phyloP scores from a whole-genome alignment of 2,113 vertebrate species.

The Ranitomeya imitator region DNA sequence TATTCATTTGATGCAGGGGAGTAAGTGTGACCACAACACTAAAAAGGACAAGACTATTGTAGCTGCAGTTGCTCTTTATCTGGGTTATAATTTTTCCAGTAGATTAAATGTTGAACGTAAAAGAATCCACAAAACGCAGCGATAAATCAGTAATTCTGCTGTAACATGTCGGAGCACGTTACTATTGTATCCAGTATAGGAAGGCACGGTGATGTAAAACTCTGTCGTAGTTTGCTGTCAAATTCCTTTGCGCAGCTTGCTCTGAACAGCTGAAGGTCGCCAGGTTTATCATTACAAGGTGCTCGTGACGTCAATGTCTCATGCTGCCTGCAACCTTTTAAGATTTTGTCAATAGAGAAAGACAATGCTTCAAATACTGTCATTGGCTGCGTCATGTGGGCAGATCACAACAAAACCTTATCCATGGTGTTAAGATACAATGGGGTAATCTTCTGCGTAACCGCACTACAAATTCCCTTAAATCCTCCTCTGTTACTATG shows the following conservation, averaged over 20 bases:
- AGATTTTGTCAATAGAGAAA: conserved; percentile 53
- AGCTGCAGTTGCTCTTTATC: not conserved
- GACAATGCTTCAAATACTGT: conserved; percentile 54
- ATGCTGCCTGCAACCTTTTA: conserved; percentile 49
- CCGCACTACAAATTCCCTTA: not conserved
- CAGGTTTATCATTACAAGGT: conserved; percentile 56
- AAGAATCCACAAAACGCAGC: not conserved
- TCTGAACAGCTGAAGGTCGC: conserved; percentile 48
- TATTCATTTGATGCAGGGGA: not conserved
- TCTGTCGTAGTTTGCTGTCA: conserved; percentile 50
- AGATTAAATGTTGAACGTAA: not conserved
- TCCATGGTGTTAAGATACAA: conserved; percentile 32
- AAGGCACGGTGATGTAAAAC: conserved; percentile 41
- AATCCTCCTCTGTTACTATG: not conserved
- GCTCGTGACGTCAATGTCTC: conserved; percentile 52
- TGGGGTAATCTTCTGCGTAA: not conserved
- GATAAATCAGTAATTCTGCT: conserved; percentile 47
- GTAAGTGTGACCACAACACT: not conserved
- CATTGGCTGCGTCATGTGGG: conserved; percentile 41
- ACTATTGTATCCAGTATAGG: not conserved
- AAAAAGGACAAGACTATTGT: not conserved
- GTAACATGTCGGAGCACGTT: conserved; percentile 50
- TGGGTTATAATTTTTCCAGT: not conserved
- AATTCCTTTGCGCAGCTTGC: conserved; percentile 33
- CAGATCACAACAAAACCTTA: conserved; percentile 26